Base-by-base conservation (phyloP, 2,113 vertebrate species). In the Lagopus leucura region DNA sequence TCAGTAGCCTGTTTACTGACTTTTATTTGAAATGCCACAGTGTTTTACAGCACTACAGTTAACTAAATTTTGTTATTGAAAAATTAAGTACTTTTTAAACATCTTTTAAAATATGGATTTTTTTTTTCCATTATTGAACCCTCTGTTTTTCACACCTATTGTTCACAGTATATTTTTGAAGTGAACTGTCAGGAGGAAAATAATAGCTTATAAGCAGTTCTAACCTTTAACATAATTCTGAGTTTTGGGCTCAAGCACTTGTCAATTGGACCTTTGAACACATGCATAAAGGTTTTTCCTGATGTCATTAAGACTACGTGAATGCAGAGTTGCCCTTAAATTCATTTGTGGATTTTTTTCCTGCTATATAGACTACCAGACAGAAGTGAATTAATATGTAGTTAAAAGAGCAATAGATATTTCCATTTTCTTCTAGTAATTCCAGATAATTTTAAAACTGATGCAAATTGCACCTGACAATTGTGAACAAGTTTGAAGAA, bases 211-310 rank as follows among this genome's bases (percentile, higher is more conserved):
- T 54, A 47, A 58, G 52, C 2, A 71, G 14, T 50, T 69, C 86
- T 74, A 50, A 36, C 17, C 47, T 65, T 88, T 74, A 50, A 40
- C 19, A 40, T 57, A 57, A 8, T 25, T 72, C 17, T 54, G 54
- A 48, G 48, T 79, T 92, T 85, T 43, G 57, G 24, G 14, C 34
- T 69, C 8, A 25, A 6, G 4, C 65, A 25, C 8, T 47, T 1
- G 0, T 69, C 21, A 76, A 38, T 34, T 82, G 65, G 34, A 65
- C 15, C 52, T 71, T 60, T 8, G 13, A 45, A 75, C 2, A 20
- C 7, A 14, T 14, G 27, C 0, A 11, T 16, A 30, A 0, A 50
- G 13, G 9, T 24, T 10, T 32, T 40, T 36, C 8, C 1, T 79
- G 54, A 61, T 57, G 19, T 55, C 47, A 14, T 8, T 52, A 67